phyloP scores from a whole-genome alignment of 2,797 vertebrate species.

The Sebastolobus altivelis region DNA sequence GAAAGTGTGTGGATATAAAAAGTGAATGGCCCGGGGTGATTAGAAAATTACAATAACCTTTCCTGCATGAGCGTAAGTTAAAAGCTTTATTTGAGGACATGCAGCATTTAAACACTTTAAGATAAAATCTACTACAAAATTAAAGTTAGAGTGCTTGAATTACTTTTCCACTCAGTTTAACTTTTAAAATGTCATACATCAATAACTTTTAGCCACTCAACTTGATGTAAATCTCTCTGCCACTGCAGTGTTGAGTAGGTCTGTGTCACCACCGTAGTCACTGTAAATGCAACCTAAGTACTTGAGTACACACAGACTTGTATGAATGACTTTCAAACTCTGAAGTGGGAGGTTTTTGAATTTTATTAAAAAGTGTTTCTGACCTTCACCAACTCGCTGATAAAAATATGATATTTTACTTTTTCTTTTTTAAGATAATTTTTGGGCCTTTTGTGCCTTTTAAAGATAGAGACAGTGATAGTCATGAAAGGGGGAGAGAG shows the following conservation, averaged over 20 bases:
- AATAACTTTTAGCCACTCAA: constrained; percentile 6
- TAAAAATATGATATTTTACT: not conserved
- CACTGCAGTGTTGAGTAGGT: constrained; percentile 3
- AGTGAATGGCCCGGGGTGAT: not conserved
- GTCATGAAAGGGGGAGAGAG: too few relatives aligned
- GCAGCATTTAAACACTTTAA: constrained; percentile 2
- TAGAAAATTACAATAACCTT: not conserved
- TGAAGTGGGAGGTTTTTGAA: constrained; percentile 8
- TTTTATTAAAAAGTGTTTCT: constrained; percentile 12
- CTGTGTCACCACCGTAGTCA: not conserved
- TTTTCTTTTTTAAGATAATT: too few relatives aligned
- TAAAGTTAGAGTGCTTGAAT: not conserved
- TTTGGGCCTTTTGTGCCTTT: too few relatives aligned
- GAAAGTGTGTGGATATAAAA: not conserved
- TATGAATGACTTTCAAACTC: constrained; percentile 4
- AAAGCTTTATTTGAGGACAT: constrained; percentile 5
- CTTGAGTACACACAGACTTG: not conserved
- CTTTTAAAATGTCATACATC: constrained; percentile 3
- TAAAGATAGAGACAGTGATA: too few relatives aligned
- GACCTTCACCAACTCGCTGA: not conserved
- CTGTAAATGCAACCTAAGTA: constrained; percentile 12
- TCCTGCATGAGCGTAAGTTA: not conserved
- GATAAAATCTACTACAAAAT: not conserved
- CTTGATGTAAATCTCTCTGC: constrained; percentile 3
- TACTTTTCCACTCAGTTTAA: constrained; percentile 11